Percentiles rank a stretch among this genome's conserved stretches.
Conservation (phyloP, 2,888 invertebrate species). For the Acanthococcus lagerstroemiae region DNA sequence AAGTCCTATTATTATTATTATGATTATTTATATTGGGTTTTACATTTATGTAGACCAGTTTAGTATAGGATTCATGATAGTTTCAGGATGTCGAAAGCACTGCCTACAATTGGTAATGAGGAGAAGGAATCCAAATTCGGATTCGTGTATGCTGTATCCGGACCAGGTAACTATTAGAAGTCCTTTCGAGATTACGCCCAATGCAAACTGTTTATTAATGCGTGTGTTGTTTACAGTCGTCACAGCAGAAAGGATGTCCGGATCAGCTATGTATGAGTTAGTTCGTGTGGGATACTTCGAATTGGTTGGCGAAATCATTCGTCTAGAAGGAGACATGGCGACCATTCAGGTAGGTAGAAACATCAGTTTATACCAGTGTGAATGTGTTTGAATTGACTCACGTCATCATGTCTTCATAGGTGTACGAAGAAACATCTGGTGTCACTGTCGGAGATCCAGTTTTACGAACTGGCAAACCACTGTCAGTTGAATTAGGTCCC, state of each 20-base stretch:
- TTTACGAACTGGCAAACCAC: constrained; percentile 92
- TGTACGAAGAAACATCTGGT: constrained; percentile 91
- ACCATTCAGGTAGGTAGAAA: constrained; percentile 85
- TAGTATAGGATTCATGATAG: background rate
- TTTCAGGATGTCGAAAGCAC: constrained; percentile 21
- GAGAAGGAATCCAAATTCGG: constrained; percentile 84
- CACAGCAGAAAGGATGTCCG: constrained; percentile 97
- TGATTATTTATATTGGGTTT: too few species aligned
- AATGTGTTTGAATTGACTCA: background rate
- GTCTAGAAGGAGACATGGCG: constrained; percentile 98
- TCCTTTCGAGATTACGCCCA: background rate
- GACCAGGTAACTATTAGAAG: constrained; percentile 66
- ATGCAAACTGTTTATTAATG: background rate
- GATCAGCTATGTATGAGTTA: constrained; percentile 99
- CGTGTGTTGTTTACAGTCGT: too few species aligned
- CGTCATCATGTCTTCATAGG: constrained; percentile 45
- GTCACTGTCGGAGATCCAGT: constrained; percentile 99
- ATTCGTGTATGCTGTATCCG: constrained; percentile 94
- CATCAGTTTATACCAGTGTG: background rate
- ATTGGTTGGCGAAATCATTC: constrained; percentile 98
- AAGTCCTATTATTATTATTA: too few species aligned
- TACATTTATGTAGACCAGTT: background rate
- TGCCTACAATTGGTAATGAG: constrained; percentile 59
- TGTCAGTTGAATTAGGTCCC: constrained; percentile 97
- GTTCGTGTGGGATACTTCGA: constrained; percentile 97